phyloP scores from a whole-genome alignment of 2,888 invertebrate species.

The Brachyptera putata region DNA sequence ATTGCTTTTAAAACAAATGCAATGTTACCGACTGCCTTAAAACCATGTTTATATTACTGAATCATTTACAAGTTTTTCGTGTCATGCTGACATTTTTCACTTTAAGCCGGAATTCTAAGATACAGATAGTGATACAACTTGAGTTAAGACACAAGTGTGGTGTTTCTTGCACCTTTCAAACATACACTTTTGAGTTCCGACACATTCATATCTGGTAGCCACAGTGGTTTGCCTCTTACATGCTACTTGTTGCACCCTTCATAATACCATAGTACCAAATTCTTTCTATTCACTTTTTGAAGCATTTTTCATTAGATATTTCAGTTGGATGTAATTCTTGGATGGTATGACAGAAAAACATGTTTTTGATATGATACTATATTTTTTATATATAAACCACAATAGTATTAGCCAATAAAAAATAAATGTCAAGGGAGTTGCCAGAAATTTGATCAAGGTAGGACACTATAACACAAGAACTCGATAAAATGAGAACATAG shows the following conservation, averaged over 20 bases:
- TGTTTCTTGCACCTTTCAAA: slow-evolving; percentile 31
- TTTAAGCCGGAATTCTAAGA: slow-evolving; percentile 19
- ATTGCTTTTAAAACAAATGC: slow-evolving; percentile 40
- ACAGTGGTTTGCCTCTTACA: slow-evolving; percentile 22
- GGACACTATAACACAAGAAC: too few species aligned
- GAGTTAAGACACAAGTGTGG: slow-evolving; percentile 34
- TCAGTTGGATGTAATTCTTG: not conserved
- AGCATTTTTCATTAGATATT: slow-evolving; percentile 2
- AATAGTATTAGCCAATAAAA: too few species aligned
- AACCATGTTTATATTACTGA: slow-evolving; percentile 13
- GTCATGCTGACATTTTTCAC: slow-evolving; percentile 14
- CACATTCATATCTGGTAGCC: too few species aligned
- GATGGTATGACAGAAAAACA: not conserved
- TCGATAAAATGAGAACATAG: too few species aligned
- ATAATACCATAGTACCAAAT: not conserved
- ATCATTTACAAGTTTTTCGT: slow-evolving; percentile 12
- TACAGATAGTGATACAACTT: not conserved
- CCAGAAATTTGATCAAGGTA: too few species aligned
- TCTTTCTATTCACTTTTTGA: not conserved
- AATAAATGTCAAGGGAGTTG: too few species aligned
- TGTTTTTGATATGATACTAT: not conserved
- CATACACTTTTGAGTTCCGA: too few species aligned
- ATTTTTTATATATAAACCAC: too few species aligned
- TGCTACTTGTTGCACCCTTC: slow-evolving; percentile 8
- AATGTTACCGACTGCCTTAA: slow-evolving; percentile 30